Base-by-base conservation (phyloP, 2,797 vertebrate genomes). In the Somateria mollissima region DNA sequence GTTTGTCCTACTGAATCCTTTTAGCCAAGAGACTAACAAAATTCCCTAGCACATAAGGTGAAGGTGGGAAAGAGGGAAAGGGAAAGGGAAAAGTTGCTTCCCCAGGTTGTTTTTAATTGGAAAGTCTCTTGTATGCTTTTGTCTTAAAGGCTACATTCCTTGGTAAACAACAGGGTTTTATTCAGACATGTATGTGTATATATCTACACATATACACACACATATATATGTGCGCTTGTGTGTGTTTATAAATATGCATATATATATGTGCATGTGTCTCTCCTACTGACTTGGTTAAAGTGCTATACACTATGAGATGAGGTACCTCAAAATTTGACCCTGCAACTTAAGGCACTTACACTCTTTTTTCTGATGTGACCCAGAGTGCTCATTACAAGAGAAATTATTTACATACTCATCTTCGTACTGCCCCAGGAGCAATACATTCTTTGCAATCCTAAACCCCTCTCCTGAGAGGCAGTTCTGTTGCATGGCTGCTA, bases 321-420 rank as follows among this genome's bases (percentile, higher is more conserved):
- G 10, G 30, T 76, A 45, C 30, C 43, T 74, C 49, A 71, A 10
- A 82, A 82, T 83, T 61, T 53, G 27, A 89, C 6, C 4, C 45
- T 41, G 15, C 0, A 14, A 12, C 76, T 84, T 64, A 39, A 66
- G 78, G 17, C 18, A 65, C 9, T 69, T 62, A 14, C 0, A 2
- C 5, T 70, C 25, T 30, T 30, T 30, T 37, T 61, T 51, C 51
- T 70, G 11, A 11, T 82, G 91, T 73, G n/a, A 13, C 17, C 19
- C 10, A 0, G 0, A 28, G n/a, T 37, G 22, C 12, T 92, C 17
- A 17, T 86, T 80, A 11, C 28, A 66, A 56, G 19, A 47, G 21
- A 81, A 73, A 85, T 91, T 75, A 75, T 25, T 72, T 84, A 51
- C 11, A 13, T 39, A 51, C 22, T 67, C 22, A n/a, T 73, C 87